phyloP scores from a whole-genome alignment of 2,797 vertebrate species.

The Manis pentadactyla region DNA sequence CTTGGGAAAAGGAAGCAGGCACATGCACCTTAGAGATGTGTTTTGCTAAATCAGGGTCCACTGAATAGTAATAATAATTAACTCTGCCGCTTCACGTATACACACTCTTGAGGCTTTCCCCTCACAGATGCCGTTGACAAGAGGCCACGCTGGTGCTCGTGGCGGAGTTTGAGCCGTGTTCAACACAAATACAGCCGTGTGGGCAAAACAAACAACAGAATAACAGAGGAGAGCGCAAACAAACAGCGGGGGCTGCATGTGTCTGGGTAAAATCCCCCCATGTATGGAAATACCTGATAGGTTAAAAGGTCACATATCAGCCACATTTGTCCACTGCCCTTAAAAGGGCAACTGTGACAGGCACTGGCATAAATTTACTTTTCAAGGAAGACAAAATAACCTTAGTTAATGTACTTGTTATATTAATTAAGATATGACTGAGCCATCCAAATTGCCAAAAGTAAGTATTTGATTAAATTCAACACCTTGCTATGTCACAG shows the following conservation, averaged over 20 bases:
- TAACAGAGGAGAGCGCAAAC: constrained; percentile 60
- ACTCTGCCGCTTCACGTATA: background rate
- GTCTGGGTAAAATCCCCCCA: constrained; percentile 74
- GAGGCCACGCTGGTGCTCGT: background rate
- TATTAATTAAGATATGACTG: background rate
- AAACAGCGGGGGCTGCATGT: background rate
- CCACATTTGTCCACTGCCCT: constrained; percentile 61
- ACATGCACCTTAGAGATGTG: background rate
- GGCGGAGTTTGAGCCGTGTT: background rate
- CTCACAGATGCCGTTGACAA: constrained; percentile 51
- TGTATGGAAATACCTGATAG: constrained; percentile 78
- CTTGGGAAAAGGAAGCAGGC: background rate
- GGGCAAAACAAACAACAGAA: constrained; percentile 79
- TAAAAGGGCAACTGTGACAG: constrained; percentile 65
- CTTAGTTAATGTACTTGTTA: background rate
- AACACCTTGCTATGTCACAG: background rate
- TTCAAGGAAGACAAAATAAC: constrained; percentile 53
- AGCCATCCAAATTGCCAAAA: background rate
- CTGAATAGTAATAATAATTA: background rate
- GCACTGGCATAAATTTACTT: constrained; percentile 65
- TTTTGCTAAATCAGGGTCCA: background rate
- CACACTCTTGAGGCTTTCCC: background rate
- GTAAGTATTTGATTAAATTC: background rate
- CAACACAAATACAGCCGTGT: constrained; percentile 70
- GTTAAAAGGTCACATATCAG: constrained; percentile 80